Base-by-base conservation (phyloP, 2,797 vertebrate species). In the Atherinosoma microstoma region DNA sequence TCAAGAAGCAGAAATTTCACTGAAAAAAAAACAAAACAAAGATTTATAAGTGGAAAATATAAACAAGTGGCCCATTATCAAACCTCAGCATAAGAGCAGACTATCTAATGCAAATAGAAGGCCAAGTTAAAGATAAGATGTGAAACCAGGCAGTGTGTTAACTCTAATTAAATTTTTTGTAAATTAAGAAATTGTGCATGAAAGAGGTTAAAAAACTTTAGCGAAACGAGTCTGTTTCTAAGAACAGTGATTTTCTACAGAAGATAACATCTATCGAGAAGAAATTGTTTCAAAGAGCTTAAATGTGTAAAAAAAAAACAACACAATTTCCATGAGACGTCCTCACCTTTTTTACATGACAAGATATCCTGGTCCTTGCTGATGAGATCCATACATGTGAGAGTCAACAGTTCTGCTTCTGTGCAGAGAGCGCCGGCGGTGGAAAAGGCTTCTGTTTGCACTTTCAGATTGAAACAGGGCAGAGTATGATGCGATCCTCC, bases 401-500 rank as follows among this genome's bases (percentile, higher is more conserved):
- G 58, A 11, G 4, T 79, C 40, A 29, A 77, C 42, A 66, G 59
- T 54, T 61, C 59, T 54, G 54, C 54, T 73, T 60, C 75, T 67
- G 66, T 42, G 40, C n/a, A 70, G 56, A 35, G 27, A 74, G 27
- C 11, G 11, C 20, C 57, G 59, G 56, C 34, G 10, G 32, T 13
- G 51, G 58, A 24, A 58, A 69, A 16, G 16, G 18, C n/a, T 35
- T 45, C n/a, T 42, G 38, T 36, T 77, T 59, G 10, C 53, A 57
- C 5, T 1, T 42, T 98, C 94, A 99, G 78, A 98, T 94, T 67
- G 97, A 97, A 42, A 99, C 93, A 0, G 98, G 98, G 85, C 98
- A 99, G 79, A 95, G 67, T 72, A 99, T 97, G 84, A 99, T 94
- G 54, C 97, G 95, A 83, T 98, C 96, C 88, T 99, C 98, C 75